A percentile compares a stretch with the other conserved stretches of the same genome.
Evolutionary conservation across 2,888 invertebrate species (phyloP).

Genomic region (Phymatocera aterrima): DNA sequence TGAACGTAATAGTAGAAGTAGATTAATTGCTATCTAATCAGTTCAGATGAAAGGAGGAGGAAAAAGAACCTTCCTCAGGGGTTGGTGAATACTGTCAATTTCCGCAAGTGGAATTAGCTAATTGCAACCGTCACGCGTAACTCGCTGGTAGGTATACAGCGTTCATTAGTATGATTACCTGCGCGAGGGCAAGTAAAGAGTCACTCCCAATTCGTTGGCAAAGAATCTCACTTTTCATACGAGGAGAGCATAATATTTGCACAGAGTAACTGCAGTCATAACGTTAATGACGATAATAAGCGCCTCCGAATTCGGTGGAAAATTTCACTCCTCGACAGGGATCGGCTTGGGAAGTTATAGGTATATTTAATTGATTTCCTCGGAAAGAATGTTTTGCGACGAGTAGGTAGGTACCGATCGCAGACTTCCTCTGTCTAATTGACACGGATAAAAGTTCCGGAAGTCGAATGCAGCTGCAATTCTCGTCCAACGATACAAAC

Average conservation of each 20-base stretch:
- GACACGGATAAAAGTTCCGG: too few relatives aligned
- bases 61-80: neutral
- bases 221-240: neutral
- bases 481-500: too few relatives aligned
- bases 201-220: slow-evolving; percentile 4
- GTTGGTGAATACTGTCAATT: slow-evolving; percentile 20
- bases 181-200: neutral
- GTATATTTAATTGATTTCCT: too few relatives aligned
- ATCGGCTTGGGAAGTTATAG: too few relatives aligned
- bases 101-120: slow-evolving; percentile 33
- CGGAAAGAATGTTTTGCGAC: too few relatives aligned
- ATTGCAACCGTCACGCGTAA: slow-evolving; percentile 11
- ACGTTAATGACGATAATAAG: too few relatives aligned
- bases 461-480: too few relatives aligned
- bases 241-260: slow-evolving; percentile 1
- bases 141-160: neutral
- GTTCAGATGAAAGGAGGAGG: neutral
- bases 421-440: too few relatives aligned
- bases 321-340: too few relatives aligned
- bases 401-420: too few relatives aligned
- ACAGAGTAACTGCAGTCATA: too few relatives aligned
- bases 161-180: slow-evolving; percentile 13
- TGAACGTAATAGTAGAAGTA: neutral
- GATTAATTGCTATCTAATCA: slow-evolving; percentile 12
- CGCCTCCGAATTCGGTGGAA: neutral